Base-by-base conservation (phyloP, 1,140 invertebrate species). In the Dysdera silvatica region DNA sequence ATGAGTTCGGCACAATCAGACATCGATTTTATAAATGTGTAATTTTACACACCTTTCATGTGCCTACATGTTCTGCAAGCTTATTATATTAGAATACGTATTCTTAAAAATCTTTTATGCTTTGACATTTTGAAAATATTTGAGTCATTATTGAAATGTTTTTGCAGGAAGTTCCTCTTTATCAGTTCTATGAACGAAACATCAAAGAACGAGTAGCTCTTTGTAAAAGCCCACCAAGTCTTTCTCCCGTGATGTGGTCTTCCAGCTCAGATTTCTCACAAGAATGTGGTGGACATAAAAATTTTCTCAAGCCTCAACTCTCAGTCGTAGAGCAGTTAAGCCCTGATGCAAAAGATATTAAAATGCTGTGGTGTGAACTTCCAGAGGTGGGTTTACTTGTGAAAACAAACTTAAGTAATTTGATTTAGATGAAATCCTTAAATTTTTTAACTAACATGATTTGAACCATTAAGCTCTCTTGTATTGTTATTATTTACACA, bases 141-240 rank as follows among this genome's bases (percentile, higher is more conserved):
- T 20, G 8, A 45, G 7, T 53, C 67, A 57, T 69, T 72, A 37
- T 77, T 83, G 49, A 76, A 77, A 24, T 18, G 7, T 49, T 28
- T 32, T 53, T 61, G n/a, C 14, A 63, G 61, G 83, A 91, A 73
- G 89, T 93, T 70, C 90, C 89, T 0, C 80, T 94, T 18, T 94
- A 94, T 74, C 91, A 94, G 72, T 91, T 92, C 76, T 94, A 94
- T 75, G 85, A 86, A 65, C 87, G 85, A 12, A 84, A 83, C 48
- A 84, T 89, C 69, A 79, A 61, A 83, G 88, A 79, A 84, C 85
- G 74, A 76, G 68, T 47, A 57, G 53, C 56, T 5, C 60, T 63
- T 52, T 63, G 61, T 14, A 43, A 53, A 18, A 63, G 53, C 40
- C 45, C 61, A 8, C 55, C 40, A n/a, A 63, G 53, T 18, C 40